Evolutionary conservation across 2,113 vertebrate genomes (phyloP), one percentile per base, ranked within the genome.

Genomic region (Microcebus lehilahytsara): DNA sequence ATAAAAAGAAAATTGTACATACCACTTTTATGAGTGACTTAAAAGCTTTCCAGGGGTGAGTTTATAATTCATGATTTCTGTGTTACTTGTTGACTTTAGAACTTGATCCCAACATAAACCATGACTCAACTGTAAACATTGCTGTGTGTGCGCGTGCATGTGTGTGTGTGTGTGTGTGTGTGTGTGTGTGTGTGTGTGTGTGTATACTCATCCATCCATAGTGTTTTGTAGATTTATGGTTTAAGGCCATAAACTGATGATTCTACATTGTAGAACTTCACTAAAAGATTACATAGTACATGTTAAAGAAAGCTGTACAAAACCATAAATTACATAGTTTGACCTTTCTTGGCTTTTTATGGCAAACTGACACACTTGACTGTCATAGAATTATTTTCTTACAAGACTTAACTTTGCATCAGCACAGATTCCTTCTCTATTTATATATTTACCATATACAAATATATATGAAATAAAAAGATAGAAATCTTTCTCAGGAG

Each of bases 31-130:
- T 14, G 49, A 81, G 46, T 69, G 51, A 93, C 64, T 96, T 96
- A 40, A 62, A 89, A 56, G 11, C 25, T 86, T 89, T 84, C 58
- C 56, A 64, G 53, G n/a, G 4, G 1, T 62, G 83, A 85, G n/a
- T 83, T 91, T 92, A 23, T 83, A 64, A 88, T 78, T 72, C n/a
- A 67, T 64, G 78, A 93, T 85, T 92, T 93, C 72, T 49, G 14
- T 27, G 90, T 71, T 58, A 25, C 87, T 95, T 85, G 74, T 62
- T 87, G 62, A 60, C 67, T 93, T 95, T 83, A 95, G 78, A 96
- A 95, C 67, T 78, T 92, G 62, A 86, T 51, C 10, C 53, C 32
- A 79, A 37, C 9, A 53, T 85, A 81, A 90, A 23, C 49, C 25
- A 67, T 6, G 19, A 66, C 34, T 27, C 51, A 23, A 14, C 10